Conservation (phyloP, 2,888 invertebrate genomes). For the Pheosia gnoma region DNA sequence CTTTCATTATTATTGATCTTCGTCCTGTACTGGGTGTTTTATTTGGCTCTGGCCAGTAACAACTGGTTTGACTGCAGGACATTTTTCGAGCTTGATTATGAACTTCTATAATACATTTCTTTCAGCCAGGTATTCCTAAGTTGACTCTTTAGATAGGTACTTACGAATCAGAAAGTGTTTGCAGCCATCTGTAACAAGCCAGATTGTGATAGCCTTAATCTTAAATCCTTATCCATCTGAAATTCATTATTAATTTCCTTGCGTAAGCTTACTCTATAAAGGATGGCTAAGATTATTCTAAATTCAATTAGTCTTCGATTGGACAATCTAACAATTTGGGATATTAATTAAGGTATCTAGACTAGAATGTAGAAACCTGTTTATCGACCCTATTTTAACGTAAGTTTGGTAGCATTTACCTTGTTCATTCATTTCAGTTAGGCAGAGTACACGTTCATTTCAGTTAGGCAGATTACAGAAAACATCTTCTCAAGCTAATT, state of each 20-base stretch:
- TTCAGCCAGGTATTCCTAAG: too few species aligned
- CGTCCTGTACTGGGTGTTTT: too few species aligned
- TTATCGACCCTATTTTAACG: neutral
- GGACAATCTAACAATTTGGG: neutral
- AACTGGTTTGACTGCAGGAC: too few species aligned
- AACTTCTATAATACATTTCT: too few species aligned
- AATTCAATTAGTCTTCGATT: neutral
- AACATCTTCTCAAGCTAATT: too few species aligned
- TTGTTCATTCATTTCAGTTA: neutral
- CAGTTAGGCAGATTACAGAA: neutral
- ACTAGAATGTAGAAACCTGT: neutral
- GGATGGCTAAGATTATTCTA: neutral
- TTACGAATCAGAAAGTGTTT: too few species aligned
- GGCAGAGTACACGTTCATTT: too few species aligned
- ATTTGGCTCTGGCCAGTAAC: too few species aligned
- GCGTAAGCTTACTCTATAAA: neutral
- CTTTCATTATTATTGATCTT: too few species aligned
- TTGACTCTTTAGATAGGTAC: too few species aligned
- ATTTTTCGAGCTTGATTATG: too few species aligned
- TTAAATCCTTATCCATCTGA: neutral
- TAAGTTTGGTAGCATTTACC: neutral
- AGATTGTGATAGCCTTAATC: neutral
- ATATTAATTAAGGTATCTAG: slow-evolving; percentile 19
- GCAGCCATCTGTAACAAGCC: neutral
- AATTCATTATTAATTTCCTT: neutral